phyloP scores from a whole-genome alignment of 2,888 invertebrate genomes.

The Agonum fuliginosum region DNA sequence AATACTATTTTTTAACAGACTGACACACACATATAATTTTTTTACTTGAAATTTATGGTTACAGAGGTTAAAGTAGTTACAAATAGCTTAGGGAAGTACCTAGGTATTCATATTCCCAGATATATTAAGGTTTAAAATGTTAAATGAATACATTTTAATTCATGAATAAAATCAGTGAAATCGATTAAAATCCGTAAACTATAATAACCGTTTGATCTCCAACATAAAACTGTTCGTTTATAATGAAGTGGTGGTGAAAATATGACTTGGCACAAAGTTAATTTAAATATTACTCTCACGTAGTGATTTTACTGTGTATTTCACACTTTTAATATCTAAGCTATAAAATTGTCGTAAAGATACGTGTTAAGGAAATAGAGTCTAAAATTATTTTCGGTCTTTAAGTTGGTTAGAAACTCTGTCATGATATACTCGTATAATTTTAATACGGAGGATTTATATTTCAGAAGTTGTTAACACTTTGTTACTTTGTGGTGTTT shows the following conservation, averaged over 20 bases:
- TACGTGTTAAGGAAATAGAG: conserved; percentile 42
- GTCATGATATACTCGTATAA: conserved; percentile 15
- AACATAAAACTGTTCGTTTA: background rate
- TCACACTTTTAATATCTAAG: conserved; percentile 28
- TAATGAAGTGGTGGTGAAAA: conserved; percentile 1
- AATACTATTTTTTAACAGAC: too few relatives aligned
- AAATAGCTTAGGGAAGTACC: too few relatives aligned
- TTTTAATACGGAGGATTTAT: conserved; percentile 29
- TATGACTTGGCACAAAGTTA: background rate
- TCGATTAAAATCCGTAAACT: too few relatives aligned
- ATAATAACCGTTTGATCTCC: too few relatives aligned
- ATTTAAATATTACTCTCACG: conserved; percentile 31
- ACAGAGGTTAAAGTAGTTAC: too few relatives aligned
- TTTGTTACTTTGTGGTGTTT: conserved; percentile 21
- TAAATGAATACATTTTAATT: too few relatives aligned
- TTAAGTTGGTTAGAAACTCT: background rate
- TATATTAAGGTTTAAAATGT: too few relatives aligned
- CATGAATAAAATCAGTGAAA: too few relatives aligned
- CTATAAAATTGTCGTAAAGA: conserved; percentile 40
- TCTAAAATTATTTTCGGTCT: conserved; percentile 40
- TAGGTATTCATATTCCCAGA: too few relatives aligned
- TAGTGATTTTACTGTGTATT: conserved; percentile 30
- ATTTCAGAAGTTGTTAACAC: conserved; percentile 6
- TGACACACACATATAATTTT: too few relatives aligned
- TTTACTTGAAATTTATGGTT: too few relatives aligned